These are phyloP conservation scores for Proctacanthus coquilletti DNA, from an alignment of 1,140 invertebrate species.

Conservation along the genomic window DNA sequence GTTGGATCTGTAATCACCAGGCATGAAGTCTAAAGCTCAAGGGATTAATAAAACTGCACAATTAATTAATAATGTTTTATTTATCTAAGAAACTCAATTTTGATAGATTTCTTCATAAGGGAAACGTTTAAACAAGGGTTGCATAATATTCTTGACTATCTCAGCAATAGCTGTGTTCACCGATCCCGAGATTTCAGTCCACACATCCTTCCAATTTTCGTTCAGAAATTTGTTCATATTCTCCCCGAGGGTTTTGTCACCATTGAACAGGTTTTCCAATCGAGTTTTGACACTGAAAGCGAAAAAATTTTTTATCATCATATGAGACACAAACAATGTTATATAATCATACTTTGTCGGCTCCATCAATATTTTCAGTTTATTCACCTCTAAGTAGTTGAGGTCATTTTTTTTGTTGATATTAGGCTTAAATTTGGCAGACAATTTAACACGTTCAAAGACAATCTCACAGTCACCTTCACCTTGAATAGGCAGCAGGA, in stretches of 20 bases:
- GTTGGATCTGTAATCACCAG: background rate
- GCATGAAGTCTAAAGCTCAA: constrained; percentile 13
- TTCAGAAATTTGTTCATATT: constrained; percentile 44
- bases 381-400: constrained; percentile 20
- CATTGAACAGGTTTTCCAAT: constrained; percentile 52
- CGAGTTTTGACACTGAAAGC: constrained; percentile 36
- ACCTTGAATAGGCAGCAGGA: constrained; percentile 25
- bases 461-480: constrained; percentile 27
- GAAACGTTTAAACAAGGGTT: constrained; percentile 22
- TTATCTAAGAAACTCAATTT: no score
- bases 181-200: constrained; percentile 38
- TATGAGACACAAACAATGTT: background rate
- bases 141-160: constrained; percentile 36
- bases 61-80: no score
- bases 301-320: background rate
- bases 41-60: no score
- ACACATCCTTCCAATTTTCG: constrained; percentile 40
- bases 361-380: constrained; percentile 24
- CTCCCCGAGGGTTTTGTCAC: constrained; percentile 43
- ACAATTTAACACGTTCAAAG: constrained; percentile 21
- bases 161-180: constrained; percentile 37
- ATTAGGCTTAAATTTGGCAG: constrained; percentile 24
- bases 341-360: constrained; percentile 15
- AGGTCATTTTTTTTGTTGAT: constrained; percentile 15
- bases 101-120: constrained; percentile 16